Base-by-base conservation (phyloP, 2,888 invertebrate genomes). In the Sialis fuliginosa region DNA sequence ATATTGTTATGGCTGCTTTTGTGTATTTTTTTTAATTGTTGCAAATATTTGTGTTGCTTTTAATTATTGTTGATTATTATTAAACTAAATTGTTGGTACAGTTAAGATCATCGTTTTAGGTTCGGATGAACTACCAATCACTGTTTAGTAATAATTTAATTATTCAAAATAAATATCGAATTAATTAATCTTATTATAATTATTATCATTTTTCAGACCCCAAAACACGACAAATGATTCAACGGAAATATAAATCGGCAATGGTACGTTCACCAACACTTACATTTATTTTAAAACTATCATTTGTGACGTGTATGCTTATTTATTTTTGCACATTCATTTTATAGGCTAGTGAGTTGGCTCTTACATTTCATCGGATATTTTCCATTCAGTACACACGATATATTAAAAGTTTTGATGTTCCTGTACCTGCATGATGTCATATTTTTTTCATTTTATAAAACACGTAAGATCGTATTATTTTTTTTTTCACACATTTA, bases 221-320 rank as follows among this genome's bases (percentile, higher is more conserved):
- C 54, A 95, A 96, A 74, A 93, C 90, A 56, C 78, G 93, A 62
- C 90, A 96, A 73, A 82, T 97, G 57, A 85, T 91, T 61, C 93
- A 95, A 69, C 78, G 97, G 63, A 91, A 87, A 71, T 98, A 95
- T 72, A 92, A 91, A 71, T 97, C 97, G 46, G 83, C 88, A 58
- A 93, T 97, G 97, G 97, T 91, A 74, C 83, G 89, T 74, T 52
- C 44, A 2, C 22, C 22, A 22, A 22, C 22, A 22, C n/a, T n/a
- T n/a, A n/a, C 4, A 22, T 22, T 2, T 22, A 22, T 22, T 22
- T 22, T 22, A 22, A 22, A 22, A 22, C 22, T 22, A 22, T 22
- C 50, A 48, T 43, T 43, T 43, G 9, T n/a, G 30, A 9, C 35
- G 6, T 45, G n/a, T 51, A 12, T 49, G 48, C 46, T 47, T 43